Base-by-base conservation (phyloP, 2,797 vertebrate genomes). In the Micromesistius poutassou region DNA sequence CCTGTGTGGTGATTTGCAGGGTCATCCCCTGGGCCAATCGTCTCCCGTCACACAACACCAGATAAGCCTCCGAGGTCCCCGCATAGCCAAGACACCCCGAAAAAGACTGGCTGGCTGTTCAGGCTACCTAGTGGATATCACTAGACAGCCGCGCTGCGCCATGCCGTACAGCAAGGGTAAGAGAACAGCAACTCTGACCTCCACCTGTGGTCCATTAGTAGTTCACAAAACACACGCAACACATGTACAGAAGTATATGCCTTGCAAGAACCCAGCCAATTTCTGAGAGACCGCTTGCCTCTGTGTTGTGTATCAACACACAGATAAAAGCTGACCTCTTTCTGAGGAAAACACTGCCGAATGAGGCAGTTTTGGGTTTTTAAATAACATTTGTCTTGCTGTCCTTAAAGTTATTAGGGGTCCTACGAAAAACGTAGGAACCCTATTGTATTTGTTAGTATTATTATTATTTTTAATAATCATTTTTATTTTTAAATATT, bases 11-110 rank as follows among this genome's bases (percentile, higher is more conserved):
- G 77, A 81, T 82, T 81, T 82, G 33, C 5, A 55, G 1, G 81
- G 76, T 85, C 78, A 83, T 76, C 86, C 83, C 84, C 79, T 84
- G 89, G 84, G 87, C 85, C 66, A 84, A 83, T 88, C 83, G 80
- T 79, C 86, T 89, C 83, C 79, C 74, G 74, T 85, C 74, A 78
- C 83, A 86, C 85, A 79, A 78, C 40, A 72, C 50, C 77, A 79
- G 85, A 88, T 85, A 90, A 90, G 90, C 91, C 83, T 87, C 77
- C 19, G 62, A 75, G 90, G 90, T 90, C 89, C 90, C 84, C 82
- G 82, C 84, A 80, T 86, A 87, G 75, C 66, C 87, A 89, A 89
- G 82, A 81, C 77, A 25, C 36, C 50, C 77, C 85, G 90, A 91
- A 89, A 89, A 88, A 90, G 91, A 92, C 36, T 13, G 74, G 76